Base-by-base conservation (phyloP, 2,113 vertebrate genomes). In the Apteryx mantelli region DNA sequence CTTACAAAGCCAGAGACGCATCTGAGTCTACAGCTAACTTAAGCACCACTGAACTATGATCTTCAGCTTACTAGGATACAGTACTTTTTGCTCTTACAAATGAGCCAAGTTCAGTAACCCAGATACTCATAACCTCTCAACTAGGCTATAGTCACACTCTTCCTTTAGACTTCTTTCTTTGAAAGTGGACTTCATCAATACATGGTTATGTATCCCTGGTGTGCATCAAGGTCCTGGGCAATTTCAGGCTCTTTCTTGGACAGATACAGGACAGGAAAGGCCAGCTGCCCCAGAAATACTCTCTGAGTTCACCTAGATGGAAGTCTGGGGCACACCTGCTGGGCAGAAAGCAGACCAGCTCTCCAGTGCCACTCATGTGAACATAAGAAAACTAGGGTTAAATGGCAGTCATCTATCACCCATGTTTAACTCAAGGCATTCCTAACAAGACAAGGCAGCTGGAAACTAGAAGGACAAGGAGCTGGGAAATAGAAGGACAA, bases 41-140 rank as follows among this genome's bases (percentile, higher is more conserved):
- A 73, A 88, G 66, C 19, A 16, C 32, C 40, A 55, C 14, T 19
- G 42, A 71, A 50, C 46, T 64, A 34, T 32, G 61, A 76, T 52
- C n/a, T 75, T 71, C 66, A 14, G 18, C 11, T 64, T 68, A 58
- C 15, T 44, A n/a, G 17, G 26, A 24, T 26, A 58, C 30, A 40
- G 28, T 46, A 26, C 4, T 82, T 70, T 68, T 74, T 73, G 38
- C 34, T 15, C 2, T 1, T 36, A 64, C 0, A 0, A 85, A 42
- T 32, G 50, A 75, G n/a, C 16, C 30, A 24, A 82, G 14, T 56
- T 50, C 61, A 79, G 65, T 44, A 63, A 75, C 11, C 15, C 73
- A 71, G 40, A 48, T 5, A 70, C 14, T 63, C 50, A 66, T 5
- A 81, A 87, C 11, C 9, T 70, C 44, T 36, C 4, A 8, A 25